A percentile compares a stretch with the other conserved stretches of the same genome.
Evolutionary conservation across 2,888 invertebrate genomes (phyloP).

Genomic region (Microplitis deprimator): DNA sequence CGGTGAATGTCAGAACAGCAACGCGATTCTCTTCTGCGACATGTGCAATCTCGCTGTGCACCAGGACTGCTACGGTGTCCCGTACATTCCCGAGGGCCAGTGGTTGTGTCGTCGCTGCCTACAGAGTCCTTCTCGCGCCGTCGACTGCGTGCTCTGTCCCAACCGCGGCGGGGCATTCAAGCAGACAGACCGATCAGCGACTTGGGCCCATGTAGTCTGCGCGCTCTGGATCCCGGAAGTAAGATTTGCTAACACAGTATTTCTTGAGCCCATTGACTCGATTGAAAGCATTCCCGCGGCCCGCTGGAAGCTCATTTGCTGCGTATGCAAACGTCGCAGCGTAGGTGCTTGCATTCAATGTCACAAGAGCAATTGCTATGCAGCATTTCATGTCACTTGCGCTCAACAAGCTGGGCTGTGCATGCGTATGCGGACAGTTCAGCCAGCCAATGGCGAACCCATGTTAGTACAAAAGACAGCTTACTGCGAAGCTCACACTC

Average conservation of each 20-base stretch:
- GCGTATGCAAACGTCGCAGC: constrained; percentile 93
- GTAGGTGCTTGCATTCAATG: constrained; percentile 99
- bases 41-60: constrained; percentile 99
- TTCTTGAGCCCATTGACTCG: constrained; percentile 98
- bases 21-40: constrained; percentile 99
- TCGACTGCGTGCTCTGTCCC: constrained; percentile 98
- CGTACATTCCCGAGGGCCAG: constrained; percentile 97
- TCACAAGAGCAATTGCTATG: constrained; percentile 95
- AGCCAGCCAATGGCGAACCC: constrained; percentile 78
- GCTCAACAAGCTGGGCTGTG: constrained; percentile 95
- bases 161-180: constrained; percentile 99
- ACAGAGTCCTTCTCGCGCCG: constrained; percentile 95
- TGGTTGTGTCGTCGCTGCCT: constrained; percentile 97
- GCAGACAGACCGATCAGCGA: constrained; percentile 90
- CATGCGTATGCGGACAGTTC: constrained; percentile 97
- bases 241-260: constrained; percentile 97
- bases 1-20: constrained; percentile 98
- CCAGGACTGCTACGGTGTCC: constrained; percentile 98
- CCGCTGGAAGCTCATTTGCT: constrained; percentile 96
- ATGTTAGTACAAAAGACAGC: constrained; percentile 95
- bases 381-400: constrained; percentile 99
- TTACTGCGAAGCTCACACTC: constrained; percentile 95
- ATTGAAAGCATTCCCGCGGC: constrained; percentile 96
- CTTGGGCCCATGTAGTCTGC: constrained; percentile 99
- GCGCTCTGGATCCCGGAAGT: constrained; percentile 99